Conservation (phyloP, 64 coral and sea anemone genomes). For the Actinia equina region DNA sequence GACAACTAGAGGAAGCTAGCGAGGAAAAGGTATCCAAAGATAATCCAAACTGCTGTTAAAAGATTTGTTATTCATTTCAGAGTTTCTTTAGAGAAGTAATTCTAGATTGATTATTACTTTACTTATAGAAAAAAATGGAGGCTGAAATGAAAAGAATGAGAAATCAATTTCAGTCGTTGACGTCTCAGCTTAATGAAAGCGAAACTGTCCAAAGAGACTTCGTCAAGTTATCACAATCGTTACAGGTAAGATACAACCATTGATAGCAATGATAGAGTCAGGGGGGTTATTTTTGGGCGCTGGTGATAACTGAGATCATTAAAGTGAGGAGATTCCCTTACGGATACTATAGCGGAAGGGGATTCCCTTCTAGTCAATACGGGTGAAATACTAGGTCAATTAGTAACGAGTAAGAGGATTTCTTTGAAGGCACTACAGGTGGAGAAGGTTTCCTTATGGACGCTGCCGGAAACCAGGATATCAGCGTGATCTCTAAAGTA, state of each 20-base stretch:
- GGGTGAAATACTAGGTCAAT: no score
- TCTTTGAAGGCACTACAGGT: no score
- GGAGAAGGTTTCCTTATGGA: no score
- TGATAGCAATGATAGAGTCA: background rate
- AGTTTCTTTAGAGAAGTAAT: no score
- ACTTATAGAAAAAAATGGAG: slow-evolving; percentile 51
- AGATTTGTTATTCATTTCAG: background rate
- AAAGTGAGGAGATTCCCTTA: no score
- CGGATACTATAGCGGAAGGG: no score
- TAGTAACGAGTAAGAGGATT: no score
- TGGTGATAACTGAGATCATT: no score
- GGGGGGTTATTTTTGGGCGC: no score
- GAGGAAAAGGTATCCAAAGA: slow-evolving; percentile 70
- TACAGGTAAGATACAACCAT: slow-evolving; percentile 66
- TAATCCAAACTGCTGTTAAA: background rate
- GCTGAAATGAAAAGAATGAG: slow-evolving; percentile 52
- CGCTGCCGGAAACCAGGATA: no score
- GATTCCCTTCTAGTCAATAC: no score
- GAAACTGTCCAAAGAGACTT: slow-evolving; percentile 95
- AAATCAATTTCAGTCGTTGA: slow-evolving; percentile 75
- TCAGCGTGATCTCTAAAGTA: no score
- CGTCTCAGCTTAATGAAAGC: slow-evolving; percentile 76
- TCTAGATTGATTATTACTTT: background rate
- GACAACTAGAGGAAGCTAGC: slow-evolving; percentile 64
- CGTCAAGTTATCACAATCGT: slow-evolving; percentile 88